Evolutionary conservation across 2,888 invertebrate genomes (phyloP).

Genomic region (Apamea epomidion): DNA sequence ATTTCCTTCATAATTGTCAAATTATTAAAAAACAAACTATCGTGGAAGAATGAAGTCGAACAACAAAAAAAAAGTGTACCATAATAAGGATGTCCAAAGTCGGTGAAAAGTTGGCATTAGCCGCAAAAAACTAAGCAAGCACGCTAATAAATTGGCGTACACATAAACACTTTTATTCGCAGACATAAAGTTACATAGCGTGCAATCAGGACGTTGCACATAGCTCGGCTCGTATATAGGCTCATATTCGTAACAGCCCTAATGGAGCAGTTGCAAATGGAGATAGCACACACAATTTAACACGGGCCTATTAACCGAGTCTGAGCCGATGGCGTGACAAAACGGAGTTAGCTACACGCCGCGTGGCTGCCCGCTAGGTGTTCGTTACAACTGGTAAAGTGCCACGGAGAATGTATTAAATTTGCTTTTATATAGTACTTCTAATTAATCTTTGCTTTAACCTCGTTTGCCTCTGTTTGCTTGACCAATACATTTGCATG

Average conservation of each 20-base stretch:
- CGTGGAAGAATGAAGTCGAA: conserved; percentile 10
- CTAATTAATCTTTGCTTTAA: conserved; percentile 64
- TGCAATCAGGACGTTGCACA: conserved; percentile 64
- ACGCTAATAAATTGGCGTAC: conserved; percentile 52
- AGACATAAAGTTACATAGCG: conserved; percentile 52
- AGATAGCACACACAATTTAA: conserved; percentile 86
- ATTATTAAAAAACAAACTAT: conserved; percentile 22
- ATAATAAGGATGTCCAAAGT: conserved; percentile 44
- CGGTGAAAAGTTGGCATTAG: conserved; percentile 47
- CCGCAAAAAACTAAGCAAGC: conserved; percentile 41
- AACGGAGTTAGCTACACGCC: conserved; percentile 78
- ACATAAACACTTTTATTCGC: conserved; percentile 55
- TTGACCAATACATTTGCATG: conserved; percentile 50
- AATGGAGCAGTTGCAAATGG: conserved; percentile 77
- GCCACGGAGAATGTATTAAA: conserved; percentile 74
- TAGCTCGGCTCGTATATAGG: conserved; percentile 52
- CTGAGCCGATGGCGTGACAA: conserved; percentile 82
- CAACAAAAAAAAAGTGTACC: conserved; percentile 3
- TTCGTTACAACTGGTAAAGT: conserved; percentile 80
- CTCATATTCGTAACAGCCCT: conserved; percentile 69
- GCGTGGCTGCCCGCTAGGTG: conserved; percentile 76
- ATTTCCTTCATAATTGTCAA: too few species aligned
- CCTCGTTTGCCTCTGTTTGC: conserved; percentile 64
- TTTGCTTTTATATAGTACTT: conserved; percentile 68
- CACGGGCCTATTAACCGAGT: conserved; percentile 75